Percentiles rank a stretch among this genome's conserved stretches.
These are phyloP conservation scores for Tilapia sparmanii DNA, from an alignment of 2,113 vertebrate species.

Conservation along the genomic window DNA sequence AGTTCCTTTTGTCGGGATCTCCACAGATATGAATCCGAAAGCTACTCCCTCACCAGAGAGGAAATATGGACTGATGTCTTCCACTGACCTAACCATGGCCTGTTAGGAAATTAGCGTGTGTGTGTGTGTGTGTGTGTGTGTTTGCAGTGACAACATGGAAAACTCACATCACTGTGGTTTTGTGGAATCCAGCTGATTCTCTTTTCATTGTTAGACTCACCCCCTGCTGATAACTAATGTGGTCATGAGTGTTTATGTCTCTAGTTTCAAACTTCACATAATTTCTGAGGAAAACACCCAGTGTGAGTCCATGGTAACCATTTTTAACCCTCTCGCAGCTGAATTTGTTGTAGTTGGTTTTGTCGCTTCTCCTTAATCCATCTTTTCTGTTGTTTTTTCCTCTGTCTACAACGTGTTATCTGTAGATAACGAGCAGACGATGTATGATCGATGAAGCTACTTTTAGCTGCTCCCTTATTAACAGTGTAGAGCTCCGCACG, in stretches of 20 bases:
- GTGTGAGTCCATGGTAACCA: conserved; percentile 2
- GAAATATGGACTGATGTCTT: conserved; percentile 31
- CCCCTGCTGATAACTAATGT: conserved; percentile 49
- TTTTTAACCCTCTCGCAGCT: background rate
- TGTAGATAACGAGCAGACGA: background rate
- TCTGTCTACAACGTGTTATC: background rate
- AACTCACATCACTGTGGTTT: conserved; percentile 26
- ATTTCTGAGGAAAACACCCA: background rate
- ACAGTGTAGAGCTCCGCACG: background rate
- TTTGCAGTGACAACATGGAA: conserved; percentile 50
- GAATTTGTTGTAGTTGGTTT: background rate
- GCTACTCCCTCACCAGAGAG: background rate
- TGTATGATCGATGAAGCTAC: background rate
- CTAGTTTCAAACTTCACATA: background rate
- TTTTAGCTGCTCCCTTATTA: background rate
- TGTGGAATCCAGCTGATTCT: conserved; percentile 51
- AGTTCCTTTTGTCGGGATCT: conserved; percentile 16
- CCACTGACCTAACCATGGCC: background rate
- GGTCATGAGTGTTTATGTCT: background rate
- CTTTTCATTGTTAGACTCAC: conserved; percentile 29
- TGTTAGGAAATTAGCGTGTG: background rate
- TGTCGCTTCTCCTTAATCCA: background rate
- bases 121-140: background rate
- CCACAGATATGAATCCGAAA: conserved; percentile 17
- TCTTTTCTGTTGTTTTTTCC: background rate